Percentiles rank a stretch among this genome's conserved stretches.
Evolutionary conservation across 2,797 vertebrate species (phyloP).

Genomic region (Nothura maculosa): DNA sequence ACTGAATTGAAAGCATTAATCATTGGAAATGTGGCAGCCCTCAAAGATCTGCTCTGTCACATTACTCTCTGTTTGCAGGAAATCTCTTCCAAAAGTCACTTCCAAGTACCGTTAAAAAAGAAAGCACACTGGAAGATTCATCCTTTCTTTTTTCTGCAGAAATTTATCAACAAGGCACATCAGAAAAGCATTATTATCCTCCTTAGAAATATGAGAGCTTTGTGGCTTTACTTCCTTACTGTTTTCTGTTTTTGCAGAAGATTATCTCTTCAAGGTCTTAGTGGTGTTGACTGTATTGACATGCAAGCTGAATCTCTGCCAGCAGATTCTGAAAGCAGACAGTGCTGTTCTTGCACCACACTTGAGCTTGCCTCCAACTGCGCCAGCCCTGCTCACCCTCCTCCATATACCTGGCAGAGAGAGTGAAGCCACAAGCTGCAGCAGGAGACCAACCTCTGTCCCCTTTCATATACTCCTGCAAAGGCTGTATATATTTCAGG

Average conservation of each 20-base stretch:
- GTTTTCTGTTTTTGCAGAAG: neutral
- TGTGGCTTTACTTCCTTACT: neutral
- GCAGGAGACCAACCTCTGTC: neutral
- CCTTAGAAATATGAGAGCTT: neutral
- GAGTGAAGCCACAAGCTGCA: neutral
- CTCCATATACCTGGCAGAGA: neutral
- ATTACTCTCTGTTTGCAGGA: neutral
- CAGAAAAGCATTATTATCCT: neutral
- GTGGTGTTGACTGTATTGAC: neutral
- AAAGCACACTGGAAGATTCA: neutral
- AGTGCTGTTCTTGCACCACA: neutral
- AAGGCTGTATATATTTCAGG: neutral
- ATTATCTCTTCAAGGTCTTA: neutral
- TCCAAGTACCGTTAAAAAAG: neutral
- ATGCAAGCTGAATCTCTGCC: neutral
- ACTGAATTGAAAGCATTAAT: neutral
- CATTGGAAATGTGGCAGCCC: neutral
- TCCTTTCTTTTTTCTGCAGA: neutral
- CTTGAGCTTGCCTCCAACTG: neutral
- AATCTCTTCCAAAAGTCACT: neutral
- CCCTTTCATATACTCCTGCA: neutral
- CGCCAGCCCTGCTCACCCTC: neutral
- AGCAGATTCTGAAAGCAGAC: neutral
- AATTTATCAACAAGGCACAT: rapidly evolving
- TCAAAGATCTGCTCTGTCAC: neutral